A percentile compares a stretch with the other conserved stretches of the same genome.
These are phyloP conservation scores for Aldrovandia affinis DNA, from an alignment of 2,797 vertebrate species.

Conservation along the genomic window DNA sequence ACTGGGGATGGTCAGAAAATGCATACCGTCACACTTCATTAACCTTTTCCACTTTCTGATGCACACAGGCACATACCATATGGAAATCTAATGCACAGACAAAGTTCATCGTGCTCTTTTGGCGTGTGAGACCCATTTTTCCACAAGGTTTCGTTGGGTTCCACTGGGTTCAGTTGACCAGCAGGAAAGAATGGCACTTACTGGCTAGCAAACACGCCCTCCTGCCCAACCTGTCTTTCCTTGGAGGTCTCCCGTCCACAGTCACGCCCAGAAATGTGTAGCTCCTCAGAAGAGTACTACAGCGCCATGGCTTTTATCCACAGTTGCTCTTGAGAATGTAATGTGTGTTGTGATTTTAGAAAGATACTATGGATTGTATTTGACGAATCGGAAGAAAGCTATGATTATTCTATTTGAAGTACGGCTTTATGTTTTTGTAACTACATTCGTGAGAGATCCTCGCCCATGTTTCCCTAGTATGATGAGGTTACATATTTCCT, in stretches of 20 bases:
- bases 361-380: too few species aligned
- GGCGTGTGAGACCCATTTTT: too few species aligned
- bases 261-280: not conserved
- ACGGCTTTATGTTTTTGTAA: not conserved
- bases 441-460: not conserved
- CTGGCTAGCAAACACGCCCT: not conserved
- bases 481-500: not conserved
- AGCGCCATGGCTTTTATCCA: not conserved
- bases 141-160: too few species aligned
- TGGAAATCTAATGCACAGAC: too few species aligned
- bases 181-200: conserved; percentile 6
- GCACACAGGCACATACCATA: too few species aligned
- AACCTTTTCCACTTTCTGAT: too few species aligned
- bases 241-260: not conserved
- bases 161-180: not conserved
- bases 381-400: too few species aligned
- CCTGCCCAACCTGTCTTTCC: not conserved
- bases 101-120: too few species aligned
- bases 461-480: not conserved
- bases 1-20: too few species aligned
- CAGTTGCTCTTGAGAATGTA: not conserved
- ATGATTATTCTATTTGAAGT: too few species aligned
- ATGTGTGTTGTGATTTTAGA: not conserved
- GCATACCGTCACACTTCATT: too few species aligned
- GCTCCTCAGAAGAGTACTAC: not conserved